These are phyloP conservation scores for Enteromius paludinosus DNA, from an alignment of 2,797 vertebrate species.

Conservation along the genomic window DNA sequence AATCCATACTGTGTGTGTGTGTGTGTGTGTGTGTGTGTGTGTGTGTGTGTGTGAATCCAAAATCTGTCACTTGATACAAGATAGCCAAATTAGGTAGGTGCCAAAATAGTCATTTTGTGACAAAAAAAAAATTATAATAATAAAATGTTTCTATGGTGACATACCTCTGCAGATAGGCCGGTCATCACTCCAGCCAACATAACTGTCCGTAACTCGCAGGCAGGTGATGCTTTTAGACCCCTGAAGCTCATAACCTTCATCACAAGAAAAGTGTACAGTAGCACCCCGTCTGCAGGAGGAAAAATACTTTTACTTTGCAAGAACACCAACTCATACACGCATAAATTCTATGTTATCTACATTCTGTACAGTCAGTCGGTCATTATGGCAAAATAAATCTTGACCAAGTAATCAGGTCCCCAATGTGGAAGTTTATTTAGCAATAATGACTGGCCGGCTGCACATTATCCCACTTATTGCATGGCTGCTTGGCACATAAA, in stretches of 20 bases:
- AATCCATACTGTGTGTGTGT: neutral
- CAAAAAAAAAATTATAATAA: too few species aligned
- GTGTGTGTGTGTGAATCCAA: neutral
- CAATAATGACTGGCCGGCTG: neutral
- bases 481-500: conserved; percentile 2
- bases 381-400: neutral
- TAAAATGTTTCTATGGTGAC: neutral
- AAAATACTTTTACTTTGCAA: neutral
- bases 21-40: neutral
- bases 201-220: conserved; percentile 94
- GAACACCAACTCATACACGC: neutral
- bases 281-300: conserved; percentile 86
- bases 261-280: conserved; percentile 96
- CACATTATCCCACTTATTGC: conserved; percentile 6
- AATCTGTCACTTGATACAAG: neutral
- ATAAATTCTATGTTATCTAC: neutral
- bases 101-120: neutral
- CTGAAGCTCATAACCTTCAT: conserved; percentile 96
- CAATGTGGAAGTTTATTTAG: conserved; percentile 13
- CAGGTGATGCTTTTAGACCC: conserved; percentile 98
- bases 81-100: neutral
- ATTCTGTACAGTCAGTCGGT: neutral
- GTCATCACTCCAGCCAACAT: conserved; percentile 98
- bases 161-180: conserved; percentile 96
- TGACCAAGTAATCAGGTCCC: neutral